Base-by-base conservation (phyloP, 1,140 invertebrate genomes). In the Sycophila sp. region DNA sequence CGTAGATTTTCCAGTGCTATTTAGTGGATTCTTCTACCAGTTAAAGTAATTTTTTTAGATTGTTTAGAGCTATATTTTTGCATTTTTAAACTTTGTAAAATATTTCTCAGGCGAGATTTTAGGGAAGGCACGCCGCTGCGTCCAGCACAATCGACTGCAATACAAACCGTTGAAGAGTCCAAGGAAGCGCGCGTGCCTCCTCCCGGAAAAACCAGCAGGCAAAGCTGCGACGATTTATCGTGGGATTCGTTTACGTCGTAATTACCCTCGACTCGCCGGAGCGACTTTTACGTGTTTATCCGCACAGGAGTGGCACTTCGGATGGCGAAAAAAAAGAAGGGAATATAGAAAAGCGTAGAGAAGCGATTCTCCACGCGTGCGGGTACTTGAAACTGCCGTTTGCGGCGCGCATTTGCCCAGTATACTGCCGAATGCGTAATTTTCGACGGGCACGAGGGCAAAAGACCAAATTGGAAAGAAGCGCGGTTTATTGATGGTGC, bases 401-500 rank as follows among this genome's bases (percentile, higher is more conserved):
- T 30, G 30, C 13, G 15, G 47, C 8, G 13, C 22, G 42, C 38
- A 40, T 8, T 56, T 56, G 17, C 30, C 53, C 53, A 17, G 22
- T 1, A 11, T 34, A n/a, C 32, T 1, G n/a, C 11, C 6, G 7
- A 4, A 32, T 55, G 51, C 51, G n/a, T 32, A 32, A 56, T 34
- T 56, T 19, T 56, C 26, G 28, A 56, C 53, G 22, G 53, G 15
- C 30, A 34, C 34, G 28, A 56, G 22, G 8, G 30, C n/a, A n/a
- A n/a, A n/a, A n/a, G n/a, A n/a, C n/a, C n/a, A n/a, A n/a, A 36
- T n/a, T 4, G 5, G n/a, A 26, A 55, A 17, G 51, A 55, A 55
- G 19, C 15, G 56, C 10, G 56, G 56, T 59, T 40, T 40, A 59
- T 59, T 59, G 26, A 59, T 59, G 56, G 32, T 40, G 1, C 19